Evolutionary conservation across 1,140 invertebrate species (phyloP).

Genomic region (Halyomorpha halys): DNA sequence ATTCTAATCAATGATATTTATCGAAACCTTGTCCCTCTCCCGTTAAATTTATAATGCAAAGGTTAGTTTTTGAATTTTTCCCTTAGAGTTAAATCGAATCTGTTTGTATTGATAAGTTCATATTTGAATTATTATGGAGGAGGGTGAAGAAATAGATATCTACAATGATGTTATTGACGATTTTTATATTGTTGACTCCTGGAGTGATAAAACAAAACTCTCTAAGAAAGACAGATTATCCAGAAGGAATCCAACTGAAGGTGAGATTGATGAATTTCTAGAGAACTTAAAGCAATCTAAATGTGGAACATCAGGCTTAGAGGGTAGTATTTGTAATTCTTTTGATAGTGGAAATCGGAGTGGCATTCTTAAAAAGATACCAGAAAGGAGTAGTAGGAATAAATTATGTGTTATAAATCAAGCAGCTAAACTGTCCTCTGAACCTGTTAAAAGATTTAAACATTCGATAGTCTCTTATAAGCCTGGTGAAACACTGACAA

Average conservation of each 20-base stretch:
- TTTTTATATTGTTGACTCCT: background rate
- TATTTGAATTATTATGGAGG: background rate
- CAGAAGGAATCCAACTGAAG: conserved; percentile 8
- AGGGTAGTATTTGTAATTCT: background rate
- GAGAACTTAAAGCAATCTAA: conserved; percentile 6
- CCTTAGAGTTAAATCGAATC: too few species aligned
- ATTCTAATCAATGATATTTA: too few species aligned
- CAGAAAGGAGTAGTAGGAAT: too few species aligned
- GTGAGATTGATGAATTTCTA: conserved; percentile 15
- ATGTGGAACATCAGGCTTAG: background rate
- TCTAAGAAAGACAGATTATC: background rate
- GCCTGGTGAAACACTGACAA: conserved; percentile 10
- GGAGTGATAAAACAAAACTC: too few species aligned
- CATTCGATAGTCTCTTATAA: conserved; percentile 14
- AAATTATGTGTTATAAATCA: too few species aligned
- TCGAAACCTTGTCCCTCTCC: too few species aligned
- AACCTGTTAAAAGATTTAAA: background rate
- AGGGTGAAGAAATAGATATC: background rate
- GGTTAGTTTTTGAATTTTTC: too few species aligned
- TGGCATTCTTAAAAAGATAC: too few species aligned
- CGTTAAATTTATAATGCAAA: too few species aligned
- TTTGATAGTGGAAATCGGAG: too few species aligned
- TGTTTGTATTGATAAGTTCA: too few species aligned
- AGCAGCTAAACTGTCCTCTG: background rate
- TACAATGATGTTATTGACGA: background rate